Conservation (phyloP, 2,113 vertebrate genomes). For the Sminthopsis crassicaudata region DNA sequence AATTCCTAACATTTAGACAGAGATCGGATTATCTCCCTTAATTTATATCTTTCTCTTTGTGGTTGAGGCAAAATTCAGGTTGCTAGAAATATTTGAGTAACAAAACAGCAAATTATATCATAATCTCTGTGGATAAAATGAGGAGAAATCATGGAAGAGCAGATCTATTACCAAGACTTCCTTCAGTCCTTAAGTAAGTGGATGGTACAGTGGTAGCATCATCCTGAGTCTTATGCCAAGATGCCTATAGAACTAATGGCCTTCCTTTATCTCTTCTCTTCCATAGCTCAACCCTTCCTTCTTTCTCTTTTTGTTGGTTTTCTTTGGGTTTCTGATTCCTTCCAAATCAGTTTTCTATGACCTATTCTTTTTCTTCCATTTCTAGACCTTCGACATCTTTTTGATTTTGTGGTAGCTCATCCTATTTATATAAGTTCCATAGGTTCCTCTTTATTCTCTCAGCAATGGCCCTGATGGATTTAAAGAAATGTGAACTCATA, state of each 20-base stretch:
- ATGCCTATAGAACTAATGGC: not conserved
- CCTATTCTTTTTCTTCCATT: not conserved
- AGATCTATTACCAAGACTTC: not conserved
- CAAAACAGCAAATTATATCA: not conserved
- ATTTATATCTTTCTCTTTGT: not conserved
- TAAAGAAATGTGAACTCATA: not conserved
- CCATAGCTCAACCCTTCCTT: not conserved
- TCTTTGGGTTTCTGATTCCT: not conserved
- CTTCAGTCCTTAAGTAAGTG: not conserved
- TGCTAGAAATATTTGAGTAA: not conserved
- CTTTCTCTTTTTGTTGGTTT: not conserved
- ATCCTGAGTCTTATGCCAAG: not conserved
- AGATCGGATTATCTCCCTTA: not conserved
- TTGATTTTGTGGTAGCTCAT: not conserved
- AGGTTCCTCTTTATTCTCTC: not conserved
- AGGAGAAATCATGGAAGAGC: not conserved
- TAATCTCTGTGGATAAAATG: not conserved
- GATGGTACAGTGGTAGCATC: not conserved
- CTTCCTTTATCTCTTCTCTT: not conserved
- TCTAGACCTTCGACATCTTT: not conserved
- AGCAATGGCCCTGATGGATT: not conserved
- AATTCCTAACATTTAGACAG: not conserved
- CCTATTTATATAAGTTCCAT: not conserved
- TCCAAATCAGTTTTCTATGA: not conserved
- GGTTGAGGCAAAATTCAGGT: not conserved